Base-by-base conservation (phyloP, 2,888 invertebrate species). In the Ochropleura leucogaster region DNA sequence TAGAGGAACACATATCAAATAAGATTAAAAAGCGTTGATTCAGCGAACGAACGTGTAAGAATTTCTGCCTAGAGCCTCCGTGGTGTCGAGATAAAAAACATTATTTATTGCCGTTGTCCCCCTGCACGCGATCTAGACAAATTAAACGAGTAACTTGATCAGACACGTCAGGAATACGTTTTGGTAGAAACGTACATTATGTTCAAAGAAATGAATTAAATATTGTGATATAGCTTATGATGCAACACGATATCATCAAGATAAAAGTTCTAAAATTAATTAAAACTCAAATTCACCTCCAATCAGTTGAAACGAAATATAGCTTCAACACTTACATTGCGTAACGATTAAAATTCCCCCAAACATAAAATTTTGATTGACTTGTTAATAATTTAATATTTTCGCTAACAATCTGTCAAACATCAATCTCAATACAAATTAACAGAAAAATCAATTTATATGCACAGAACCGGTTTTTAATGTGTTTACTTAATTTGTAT, bases 61-160 rank as follows among this genome's bases (percentile, higher is more conserved):
- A 96, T 96, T 95, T 93, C 93, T 94, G 93, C 94, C 93, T 91
- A 92, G 92, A 93, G 92, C 91, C 90, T 87, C 87, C 82, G 82
- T 89, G 93, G 93, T 94, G 93, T 92, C 85, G 89, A 95, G 96
- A 96, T 95, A 95, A 95, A 93, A 94, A 93, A 93, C 93, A 92
- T 94, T 95, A 96, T 96, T 96, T 96, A 96, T 95, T 90, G 90
- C 91, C 82, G 89, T 90, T 93, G 94, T 93, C 93, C 89, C 89
- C 88, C 90, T 91, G 93, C 94, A 95, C 93, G 95, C 95, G 93
- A 95, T 95, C 94, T 95, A 94, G 95, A 96, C 95, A 95, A 96
- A 96, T 95, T 95, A 94, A 94, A 93, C 89, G 89, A 87, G 96
- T 95, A 95, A 96, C 95, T 91, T 95, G 96, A 96, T 95, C 94